Evolutionary conservation across 2,888 invertebrate species (phyloP), one percentile per base, ranked within the genome.

Genomic region (Apeira syringaria): DNA sequence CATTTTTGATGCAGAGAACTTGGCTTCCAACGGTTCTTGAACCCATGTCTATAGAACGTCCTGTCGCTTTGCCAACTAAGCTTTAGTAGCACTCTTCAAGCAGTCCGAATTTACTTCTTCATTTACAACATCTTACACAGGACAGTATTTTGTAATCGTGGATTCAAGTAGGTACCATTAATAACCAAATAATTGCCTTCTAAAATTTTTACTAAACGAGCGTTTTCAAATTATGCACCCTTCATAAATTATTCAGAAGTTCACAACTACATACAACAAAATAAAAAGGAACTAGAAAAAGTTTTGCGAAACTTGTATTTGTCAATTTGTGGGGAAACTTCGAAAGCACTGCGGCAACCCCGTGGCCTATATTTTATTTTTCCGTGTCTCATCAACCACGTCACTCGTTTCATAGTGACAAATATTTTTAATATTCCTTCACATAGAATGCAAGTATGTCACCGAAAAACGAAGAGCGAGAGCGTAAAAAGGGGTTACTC

Each of bases 371-470:
- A 47, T 51, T 43, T 28, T 34, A 48, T 52, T 42, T n/a, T n/a
- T n/a, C n/a, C 39, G 28, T 31, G 31, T 33, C 29, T 18, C 17
- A 18, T 37, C 41, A 28, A 20, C 42, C 29, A 37, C 48, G 35
- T 45, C 43, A 49, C 47, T 46, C 32, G 33, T 33, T 31, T 38
- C 39, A 44, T 31, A 46, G 43, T 44, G 43, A 38, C 45, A 49
- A 49, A 45, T 54, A 45, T 51, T 49, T 53, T 51, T 54, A 49
- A 55, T 52, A 50, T 47, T 38, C 44, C 48, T 47, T 46, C 41
- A 25, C 42, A 29, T 45, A 47, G 43, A 44, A 46, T 46, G 43
- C 47, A 48, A 37, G 33, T 30, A 42, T 38, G 50, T 52, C 47
- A 48, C 20, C 42, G 27, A 39, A 38, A 51, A 47, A 51, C 53